Conservation (phyloP, 30 jellyfish, hydroid and myxozoan genomes). For the Catostylus mosaicus region DNA sequence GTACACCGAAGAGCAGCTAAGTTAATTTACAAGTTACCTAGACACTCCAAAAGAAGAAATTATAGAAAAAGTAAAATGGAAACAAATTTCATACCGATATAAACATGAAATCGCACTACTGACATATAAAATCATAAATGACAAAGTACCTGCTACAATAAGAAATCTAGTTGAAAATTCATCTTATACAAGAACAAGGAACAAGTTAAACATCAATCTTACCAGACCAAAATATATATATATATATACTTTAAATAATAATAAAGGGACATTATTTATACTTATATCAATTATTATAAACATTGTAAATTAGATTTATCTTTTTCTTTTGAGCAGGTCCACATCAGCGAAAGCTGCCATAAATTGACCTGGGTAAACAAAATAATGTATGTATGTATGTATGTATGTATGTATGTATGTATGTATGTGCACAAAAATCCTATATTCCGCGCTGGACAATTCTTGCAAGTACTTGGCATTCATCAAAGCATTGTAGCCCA, state of each 20-base stretch:
- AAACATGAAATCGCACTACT: slow-evolving; percentile 33
- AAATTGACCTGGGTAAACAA: too few relatives aligned
- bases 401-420: slow-evolving; percentile 24
- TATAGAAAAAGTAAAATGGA: slow-evolving; percentile 30
- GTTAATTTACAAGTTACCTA: slow-evolving; percentile 31
- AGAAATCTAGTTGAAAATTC: background rate
- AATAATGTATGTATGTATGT: background rate
- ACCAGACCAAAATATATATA: background rate
- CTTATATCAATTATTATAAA: too few relatives aligned
- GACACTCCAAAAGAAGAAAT: background rate
- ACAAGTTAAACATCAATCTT: background rate
- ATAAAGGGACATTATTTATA: too few relatives aligned
- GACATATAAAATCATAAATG: slow-evolving; percentile 20
- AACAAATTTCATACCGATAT: slow-evolving; percentile 9
- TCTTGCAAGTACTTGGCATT: too few relatives aligned
- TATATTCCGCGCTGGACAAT: too few relatives aligned
- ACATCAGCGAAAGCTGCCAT: slow-evolving; percentile 11
- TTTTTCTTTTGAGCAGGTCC: background rate
- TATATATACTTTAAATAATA: too few relatives aligned
- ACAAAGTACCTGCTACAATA: slow-evolving; percentile 23
- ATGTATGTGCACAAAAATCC: background rate
- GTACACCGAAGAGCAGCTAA: slow-evolving; percentile 38
- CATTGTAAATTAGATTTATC: too few relatives aligned
- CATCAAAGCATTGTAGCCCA: too few relatives aligned
- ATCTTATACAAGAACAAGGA: background rate